phyloP scores from a whole-genome alignment of 2,888 invertebrate species.

The Pachliopta kotzebuea region DNA sequence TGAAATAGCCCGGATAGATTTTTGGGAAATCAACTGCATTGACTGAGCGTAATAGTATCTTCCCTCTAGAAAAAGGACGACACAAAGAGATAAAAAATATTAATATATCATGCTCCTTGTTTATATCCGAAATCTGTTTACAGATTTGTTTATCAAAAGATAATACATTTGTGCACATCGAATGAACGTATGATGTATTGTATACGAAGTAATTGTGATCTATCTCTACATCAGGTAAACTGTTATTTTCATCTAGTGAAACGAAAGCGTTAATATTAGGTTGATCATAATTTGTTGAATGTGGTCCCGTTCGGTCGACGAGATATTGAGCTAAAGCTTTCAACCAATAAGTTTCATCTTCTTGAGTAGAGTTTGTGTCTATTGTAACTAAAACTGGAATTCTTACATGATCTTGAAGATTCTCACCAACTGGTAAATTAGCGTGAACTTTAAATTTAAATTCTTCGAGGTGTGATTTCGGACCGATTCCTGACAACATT shows the following conservation, averaged over 20 bases:
- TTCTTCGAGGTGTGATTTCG: slow-evolving; percentile 50
- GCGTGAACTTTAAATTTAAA: slow-evolving; percentile 50
- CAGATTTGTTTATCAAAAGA: slow-evolving; percentile 60
- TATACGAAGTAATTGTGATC: slow-evolving; percentile 69
- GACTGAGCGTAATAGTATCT: slow-evolving; percentile 51
- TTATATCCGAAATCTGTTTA: slow-evolving; percentile 57
- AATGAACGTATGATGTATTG: slow-evolving; percentile 57
- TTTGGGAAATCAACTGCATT: slow-evolving; percentile 58
- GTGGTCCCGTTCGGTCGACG: slow-evolving; percentile 63
- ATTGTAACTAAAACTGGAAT: slow-evolving; percentile 64
- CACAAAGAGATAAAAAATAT: slow-evolving; percentile 65
- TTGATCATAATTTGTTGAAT: slow-evolving; percentile 65
- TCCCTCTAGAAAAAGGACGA: slow-evolving; percentile 62
- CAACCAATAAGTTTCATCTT: slow-evolving; percentile 55
- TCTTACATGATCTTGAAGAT: slow-evolving; percentile 72
- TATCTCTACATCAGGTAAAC: slow-evolving; percentile 65
- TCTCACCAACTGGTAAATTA: slow-evolving; percentile 65
- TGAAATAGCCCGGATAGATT: slow-evolving; percentile 65
- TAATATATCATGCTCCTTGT: slow-evolving; percentile 59
- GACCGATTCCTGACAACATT: slow-evolving; percentile 67
- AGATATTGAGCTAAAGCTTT: slow-evolving; percentile 63
- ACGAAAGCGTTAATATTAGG: slow-evolving; percentile 69
- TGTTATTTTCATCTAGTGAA: slow-evolving; percentile 52
- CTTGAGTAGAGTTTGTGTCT: slow-evolving; percentile 52
- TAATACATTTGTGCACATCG: slow-evolving; percentile 55